Percentiles rank a stretch among this genome's conserved stretches.
Evolutionary conservation across 2,113 vertebrate genomes (phyloP).

Genomic region (Vanacampus margaritifer): DNA sequence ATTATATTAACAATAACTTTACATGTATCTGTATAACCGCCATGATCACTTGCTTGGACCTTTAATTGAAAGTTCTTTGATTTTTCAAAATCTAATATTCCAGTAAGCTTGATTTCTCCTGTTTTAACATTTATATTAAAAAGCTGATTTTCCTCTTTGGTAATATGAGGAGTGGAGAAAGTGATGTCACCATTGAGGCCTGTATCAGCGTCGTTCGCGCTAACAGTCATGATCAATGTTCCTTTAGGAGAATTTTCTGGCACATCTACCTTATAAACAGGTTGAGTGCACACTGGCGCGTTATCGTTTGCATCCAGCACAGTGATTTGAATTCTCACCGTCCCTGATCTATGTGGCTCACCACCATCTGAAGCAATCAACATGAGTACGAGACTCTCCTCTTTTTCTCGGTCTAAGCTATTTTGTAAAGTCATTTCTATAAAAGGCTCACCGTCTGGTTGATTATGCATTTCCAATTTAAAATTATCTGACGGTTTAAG

Average conservation of each 20-base stretch:
- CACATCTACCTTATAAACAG: conserved; percentile 61
- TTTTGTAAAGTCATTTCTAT: conserved; percentile 65
- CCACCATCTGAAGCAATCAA: conserved; percentile 69
- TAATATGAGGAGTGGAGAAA: conserved; percentile 37
- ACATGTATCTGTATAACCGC: conserved; percentile 48
- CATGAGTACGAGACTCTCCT: conserved; percentile 48
- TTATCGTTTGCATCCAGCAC: conserved; percentile 71
- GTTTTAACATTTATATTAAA: conserved; percentile 65
- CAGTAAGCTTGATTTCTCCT: conserved; percentile 61
- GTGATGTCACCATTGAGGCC: conserved; percentile 55
- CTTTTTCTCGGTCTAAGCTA: conserved; percentile 65
- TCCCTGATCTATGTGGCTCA: conserved; percentile 63
- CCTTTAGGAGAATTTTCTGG: conserved; percentile 50
- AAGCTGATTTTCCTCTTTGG: conserved; percentile 29
- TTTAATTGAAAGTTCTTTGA: conserved; percentile 45
- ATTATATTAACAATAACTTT: conserved; percentile 61
- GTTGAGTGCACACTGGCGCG: conserved; percentile 57
- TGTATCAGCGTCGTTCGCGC: conserved; percentile 61
- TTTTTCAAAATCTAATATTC: conserved; percentile 62
- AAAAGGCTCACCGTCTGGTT: conserved; percentile 32
- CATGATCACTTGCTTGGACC: conserved; percentile 58
- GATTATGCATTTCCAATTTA: conserved; percentile 53
- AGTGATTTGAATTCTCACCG: conserved; percentile 55
- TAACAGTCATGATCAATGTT: conserved; percentile 50
- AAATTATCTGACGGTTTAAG: conserved; percentile 56